phyloP scores from a whole-genome alignment of 2,888 invertebrate species.

The Agrotis puta region DNA sequence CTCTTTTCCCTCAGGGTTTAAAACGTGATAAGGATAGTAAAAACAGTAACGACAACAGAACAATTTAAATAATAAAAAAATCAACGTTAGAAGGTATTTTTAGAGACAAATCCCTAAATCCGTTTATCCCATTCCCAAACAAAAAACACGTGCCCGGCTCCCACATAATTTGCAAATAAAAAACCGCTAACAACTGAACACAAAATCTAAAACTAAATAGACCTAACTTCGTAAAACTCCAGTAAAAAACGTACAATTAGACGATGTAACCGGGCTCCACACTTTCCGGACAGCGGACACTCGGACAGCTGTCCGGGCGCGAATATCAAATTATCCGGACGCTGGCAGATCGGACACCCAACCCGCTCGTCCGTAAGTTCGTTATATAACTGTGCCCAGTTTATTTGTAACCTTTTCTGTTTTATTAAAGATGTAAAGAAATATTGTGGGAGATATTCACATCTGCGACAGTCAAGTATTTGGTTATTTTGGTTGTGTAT shows the following conservation, averaged over 20 bases:
- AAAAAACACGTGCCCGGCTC: not conserved
- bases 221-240: slow-evolving; percentile 19
- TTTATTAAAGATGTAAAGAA: slow-evolving; percentile 46
- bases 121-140: not conserved
- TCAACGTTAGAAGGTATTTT: too few relatives aligned
- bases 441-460: slow-evolving; percentile 18
- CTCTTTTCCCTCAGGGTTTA: too few relatives aligned
- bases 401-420: slow-evolving; percentile 48
- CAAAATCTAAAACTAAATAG: slow-evolving; percentile 16
- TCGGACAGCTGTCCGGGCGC: slow-evolving; percentile 53
- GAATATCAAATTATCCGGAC: slow-evolving; percentile 65
- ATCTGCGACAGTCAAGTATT: slow-evolving; percentile 42
- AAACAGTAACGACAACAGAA: not conserved
- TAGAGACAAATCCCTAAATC: not conserved
- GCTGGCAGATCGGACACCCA: slow-evolving; percentile 42
- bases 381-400: slow-evolving; percentile 38
- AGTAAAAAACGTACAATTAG: slow-evolving; percentile 36
- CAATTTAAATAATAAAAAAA: not conserved
- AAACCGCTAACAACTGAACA: slow-evolving; percentile 8
- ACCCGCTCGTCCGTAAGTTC: slow-evolving; percentile 29
- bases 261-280: slow-evolving; percentile 15
- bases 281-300: slow-evolving; percentile 35
- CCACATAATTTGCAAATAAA: slow-evolving; percentile 17
- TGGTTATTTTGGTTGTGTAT: slow-evolving; percentile 14
- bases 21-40: too few relatives aligned